phyloP scores from a whole-genome alignment of 1,140 invertebrate genomes.

The Bombus ignitus region DNA sequence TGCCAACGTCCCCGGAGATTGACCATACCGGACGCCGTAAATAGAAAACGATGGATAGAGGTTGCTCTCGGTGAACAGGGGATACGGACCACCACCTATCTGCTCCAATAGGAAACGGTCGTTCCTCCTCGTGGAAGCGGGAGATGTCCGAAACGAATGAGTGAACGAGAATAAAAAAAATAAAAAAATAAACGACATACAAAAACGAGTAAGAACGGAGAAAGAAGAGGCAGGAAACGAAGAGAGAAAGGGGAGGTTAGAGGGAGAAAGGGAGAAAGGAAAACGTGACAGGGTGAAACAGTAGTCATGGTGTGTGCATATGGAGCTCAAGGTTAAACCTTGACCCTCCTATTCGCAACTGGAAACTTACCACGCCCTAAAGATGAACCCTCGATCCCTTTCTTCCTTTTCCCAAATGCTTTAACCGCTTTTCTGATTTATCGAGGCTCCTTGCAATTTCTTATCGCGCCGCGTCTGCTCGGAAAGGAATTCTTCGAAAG shows the following conservation, averaged over 20 bases:
- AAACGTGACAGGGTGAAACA: conserved; percentile 24
- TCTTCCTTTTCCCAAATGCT: conserved; percentile 30
- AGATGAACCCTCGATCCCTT: conserved; percentile 36
- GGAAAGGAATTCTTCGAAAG: background rate
- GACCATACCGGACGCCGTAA: conserved; percentile 30
- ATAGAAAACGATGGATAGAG: conserved; percentile 46
- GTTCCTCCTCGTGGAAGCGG: background rate
- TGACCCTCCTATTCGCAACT: conserved; percentile 55
- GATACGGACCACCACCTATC: conserved; percentile 7
- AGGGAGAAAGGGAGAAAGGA: background rate
- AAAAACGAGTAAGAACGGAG: background rate
- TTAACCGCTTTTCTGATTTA: conserved; percentile 26
- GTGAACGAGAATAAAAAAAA: background rate
- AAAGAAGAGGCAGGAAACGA: background rate
- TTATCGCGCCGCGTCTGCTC: background rate
- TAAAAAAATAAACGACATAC: background rate
- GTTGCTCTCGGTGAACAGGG: background rate
- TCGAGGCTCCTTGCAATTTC: background rate
- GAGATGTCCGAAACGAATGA: background rate
- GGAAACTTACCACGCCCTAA: conserved; percentile 56
- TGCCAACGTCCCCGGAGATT: conserved; percentile 39
- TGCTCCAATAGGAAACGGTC: background rate
- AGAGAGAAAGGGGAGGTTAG: background rate
- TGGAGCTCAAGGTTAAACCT: conserved; percentile 59
- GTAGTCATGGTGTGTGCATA: conserved; percentile 39